Conservation (phyloP, 2,797 vertebrate species). For the Sebastes vulpes region DNA sequence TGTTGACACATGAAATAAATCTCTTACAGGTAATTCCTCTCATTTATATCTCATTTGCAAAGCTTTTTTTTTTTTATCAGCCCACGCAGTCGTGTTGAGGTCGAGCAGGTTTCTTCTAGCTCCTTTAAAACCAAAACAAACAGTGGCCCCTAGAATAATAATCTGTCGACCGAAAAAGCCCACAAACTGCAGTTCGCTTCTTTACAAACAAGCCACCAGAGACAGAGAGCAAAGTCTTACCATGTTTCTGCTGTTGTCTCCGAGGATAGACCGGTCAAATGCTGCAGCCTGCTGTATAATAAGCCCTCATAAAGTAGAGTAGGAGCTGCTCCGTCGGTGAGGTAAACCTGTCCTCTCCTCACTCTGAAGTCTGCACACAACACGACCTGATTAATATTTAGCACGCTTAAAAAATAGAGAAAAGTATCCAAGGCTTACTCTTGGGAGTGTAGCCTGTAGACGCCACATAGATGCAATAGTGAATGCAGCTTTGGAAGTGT, state of each 20-base stretch:
- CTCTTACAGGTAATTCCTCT: no score
- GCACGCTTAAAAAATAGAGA: background rate
- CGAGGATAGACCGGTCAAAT: background rate
- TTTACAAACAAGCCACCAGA: background rate
- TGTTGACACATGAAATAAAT: background rate
- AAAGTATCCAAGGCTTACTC: background rate
- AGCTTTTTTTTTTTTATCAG: background rate
- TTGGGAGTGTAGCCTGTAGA: background rate
- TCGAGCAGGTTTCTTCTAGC: background rate
- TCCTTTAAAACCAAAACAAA: background rate
- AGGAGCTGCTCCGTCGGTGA: background rate
- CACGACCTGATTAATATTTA: conserved; percentile 61
- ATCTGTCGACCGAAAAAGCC: background rate
- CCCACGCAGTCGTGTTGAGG: background rate
- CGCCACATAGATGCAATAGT: background rate
- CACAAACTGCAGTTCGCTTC: background rate
- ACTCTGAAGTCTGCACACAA: background rate
- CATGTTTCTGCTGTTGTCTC: conserved; percentile 53
- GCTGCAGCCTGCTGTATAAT: background rate
- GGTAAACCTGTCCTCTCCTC: conserved; percentile 36
- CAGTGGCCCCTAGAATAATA: background rate
- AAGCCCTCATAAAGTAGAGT: conserved; percentile 9
- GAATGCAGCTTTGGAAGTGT: background rate
- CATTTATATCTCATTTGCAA: background rate
- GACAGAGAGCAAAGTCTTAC: conserved; percentile 62